Conservation (phyloP, 2,888 invertebrate genomes). For the Hymenopus coronatus region DNA sequence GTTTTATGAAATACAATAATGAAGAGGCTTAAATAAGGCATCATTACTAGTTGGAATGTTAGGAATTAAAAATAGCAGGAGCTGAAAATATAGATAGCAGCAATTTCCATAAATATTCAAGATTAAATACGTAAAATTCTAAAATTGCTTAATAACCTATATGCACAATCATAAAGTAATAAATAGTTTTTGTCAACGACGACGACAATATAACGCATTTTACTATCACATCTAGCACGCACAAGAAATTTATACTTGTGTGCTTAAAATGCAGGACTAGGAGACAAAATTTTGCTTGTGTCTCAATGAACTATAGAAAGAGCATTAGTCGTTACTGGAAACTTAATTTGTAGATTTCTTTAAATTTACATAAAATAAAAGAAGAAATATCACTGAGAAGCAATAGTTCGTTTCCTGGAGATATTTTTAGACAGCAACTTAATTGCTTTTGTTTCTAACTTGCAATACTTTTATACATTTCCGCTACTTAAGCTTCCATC, state of each 20-base stretch:
- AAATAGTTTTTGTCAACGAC: not conserved
- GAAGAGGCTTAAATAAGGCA: not conserved
- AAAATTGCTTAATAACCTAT: not conserved
- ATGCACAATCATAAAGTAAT: not conserved
- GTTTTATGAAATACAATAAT: not conserved
- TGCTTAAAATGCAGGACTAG: not conserved
- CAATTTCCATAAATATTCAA: not conserved
- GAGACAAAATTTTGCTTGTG: not conserved
- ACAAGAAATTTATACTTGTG: not conserved
- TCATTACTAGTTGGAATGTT: not conserved
- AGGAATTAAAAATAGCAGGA: not conserved
- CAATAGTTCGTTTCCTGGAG: not conserved
- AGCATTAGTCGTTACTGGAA: not conserved
- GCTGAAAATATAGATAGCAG: not conserved
- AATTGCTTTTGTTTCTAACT: not conserved
- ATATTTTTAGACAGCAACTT: not conserved
- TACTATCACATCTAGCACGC: not conserved
- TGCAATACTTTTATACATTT: not conserved
- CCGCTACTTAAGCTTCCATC: not conserved
- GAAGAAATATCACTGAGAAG: not conserved
- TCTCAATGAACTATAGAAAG: not conserved
- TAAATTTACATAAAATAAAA: not conserved
- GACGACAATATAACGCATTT: not conserved
- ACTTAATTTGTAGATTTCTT: not conserved
- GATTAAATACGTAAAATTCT: not conserved